Evolutionary conservation across 1,140 invertebrate genomes (phyloP).

Genomic region (Stenopsyche tienmushanensis): DNA sequence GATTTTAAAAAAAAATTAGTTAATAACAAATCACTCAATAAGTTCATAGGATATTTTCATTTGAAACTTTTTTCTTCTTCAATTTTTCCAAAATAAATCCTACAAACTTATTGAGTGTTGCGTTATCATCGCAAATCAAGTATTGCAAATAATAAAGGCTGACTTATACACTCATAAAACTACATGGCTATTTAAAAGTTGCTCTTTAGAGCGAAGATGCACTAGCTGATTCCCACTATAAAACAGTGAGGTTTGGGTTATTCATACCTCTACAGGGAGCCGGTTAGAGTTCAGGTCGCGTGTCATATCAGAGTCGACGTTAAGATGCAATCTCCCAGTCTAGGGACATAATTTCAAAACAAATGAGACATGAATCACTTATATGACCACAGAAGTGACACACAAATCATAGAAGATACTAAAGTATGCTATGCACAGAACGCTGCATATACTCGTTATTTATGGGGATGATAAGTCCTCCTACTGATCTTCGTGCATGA

Average conservation of each 20-base stretch:
- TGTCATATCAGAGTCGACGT: slow-evolving; percentile 4
- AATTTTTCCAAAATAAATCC: no score
- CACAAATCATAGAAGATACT: background rate
- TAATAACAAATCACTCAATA: no score
- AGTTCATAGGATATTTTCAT: no score
- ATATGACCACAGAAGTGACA: background rate
- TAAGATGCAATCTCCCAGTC: slow-evolving; percentile 25
- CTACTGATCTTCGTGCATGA: no score
- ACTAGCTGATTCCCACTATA: background rate
- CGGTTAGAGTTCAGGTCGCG: background rate
- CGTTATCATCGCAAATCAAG: background rate
- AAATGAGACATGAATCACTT: slow-evolving; percentile 6
- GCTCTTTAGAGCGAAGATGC: background rate
- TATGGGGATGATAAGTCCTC: no score
- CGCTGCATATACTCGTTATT: background rate
- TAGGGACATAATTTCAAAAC: slow-evolving; percentile 23
- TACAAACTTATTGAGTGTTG: no score
- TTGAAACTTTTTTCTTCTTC: no score
- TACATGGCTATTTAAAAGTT: background rate
- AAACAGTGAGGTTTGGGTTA: background rate
- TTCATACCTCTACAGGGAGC: background rate
- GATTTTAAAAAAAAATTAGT: no score
- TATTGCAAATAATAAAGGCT: no score
- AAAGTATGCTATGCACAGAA: background rate
- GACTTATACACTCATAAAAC: no score